Conservation (phyloP, 2,888 invertebrate species). For the Tinea semifulvella region DNA sequence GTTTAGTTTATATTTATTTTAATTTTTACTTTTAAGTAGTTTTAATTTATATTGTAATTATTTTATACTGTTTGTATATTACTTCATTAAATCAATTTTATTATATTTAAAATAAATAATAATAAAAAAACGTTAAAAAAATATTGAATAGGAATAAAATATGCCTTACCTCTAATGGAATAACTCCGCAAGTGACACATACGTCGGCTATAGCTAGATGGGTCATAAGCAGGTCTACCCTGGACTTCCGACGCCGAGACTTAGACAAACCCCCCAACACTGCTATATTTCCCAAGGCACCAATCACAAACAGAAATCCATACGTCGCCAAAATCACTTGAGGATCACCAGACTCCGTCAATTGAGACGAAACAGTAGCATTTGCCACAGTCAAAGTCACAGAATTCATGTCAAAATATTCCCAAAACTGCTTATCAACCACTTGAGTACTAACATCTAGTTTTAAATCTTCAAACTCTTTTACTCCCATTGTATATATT, state of each 20-base stretch:
- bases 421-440: constrained; percentile 42
- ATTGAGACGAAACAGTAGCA: constrained; percentile 18
- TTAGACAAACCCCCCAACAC: constrained; percentile 73
- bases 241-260: constrained; percentile 70
- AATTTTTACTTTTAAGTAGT: no score
- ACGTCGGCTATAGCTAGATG: constrained; percentile 83
- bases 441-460: not conserved
- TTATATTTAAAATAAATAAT: not conserved
- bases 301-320: constrained; percentile 68
- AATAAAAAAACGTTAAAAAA: no score
- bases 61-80: no score
- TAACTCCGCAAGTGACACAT: constrained; percentile 82
- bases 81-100: no score
- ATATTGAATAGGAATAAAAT: not conserved
- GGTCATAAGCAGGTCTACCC: constrained; percentile 82
- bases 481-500: not conserved
- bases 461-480: not conserved
- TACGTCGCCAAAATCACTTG: constrained; percentile 68
- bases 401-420: constrained; percentile 37
- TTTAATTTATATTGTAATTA: no score
- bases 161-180: constrained; percentile 72
- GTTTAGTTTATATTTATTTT: no score
- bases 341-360: constrained; percentile 30
- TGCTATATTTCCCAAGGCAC: constrained; percentile 76
- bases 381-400: constrained; percentile 17